These are phyloP conservation scores for Stenolophus ochropezus DNA, from an alignment of 2,888 invertebrate genomes.

Conservation along the genomic window DNA sequence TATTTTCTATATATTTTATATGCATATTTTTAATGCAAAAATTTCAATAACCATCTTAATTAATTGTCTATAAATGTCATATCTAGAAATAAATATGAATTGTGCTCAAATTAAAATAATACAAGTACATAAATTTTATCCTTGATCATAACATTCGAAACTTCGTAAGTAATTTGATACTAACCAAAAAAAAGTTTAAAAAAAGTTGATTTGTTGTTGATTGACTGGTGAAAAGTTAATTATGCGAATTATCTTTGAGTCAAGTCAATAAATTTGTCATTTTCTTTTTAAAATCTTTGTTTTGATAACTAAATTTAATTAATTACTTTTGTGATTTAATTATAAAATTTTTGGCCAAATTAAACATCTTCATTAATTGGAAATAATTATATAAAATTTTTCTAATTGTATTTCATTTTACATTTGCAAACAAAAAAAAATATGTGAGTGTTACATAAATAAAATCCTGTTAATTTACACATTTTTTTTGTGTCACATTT, in stretches of 20 bases:
- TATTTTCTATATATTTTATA: no score
- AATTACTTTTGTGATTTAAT: constrained; percentile 5
- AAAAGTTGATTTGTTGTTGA: not conserved
- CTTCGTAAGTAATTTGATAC: not conserved
- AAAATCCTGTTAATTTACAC: no score
- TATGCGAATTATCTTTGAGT: constrained; percentile 9
- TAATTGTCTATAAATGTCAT: constrained; percentile 52
- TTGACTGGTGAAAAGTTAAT: not conserved
- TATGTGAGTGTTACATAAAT: no score
- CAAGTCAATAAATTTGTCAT: not conserved
- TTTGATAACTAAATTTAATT: constrained; percentile 18
- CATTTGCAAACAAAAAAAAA: not conserved
- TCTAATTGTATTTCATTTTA: not conserved
- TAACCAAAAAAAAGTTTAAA: not conserved
- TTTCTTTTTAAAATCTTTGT: constrained; percentile 19
- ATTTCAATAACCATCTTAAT: constrained; percentile 34
- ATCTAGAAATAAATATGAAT: constrained; percentile 45
- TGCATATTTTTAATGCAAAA: constrained; percentile 8
- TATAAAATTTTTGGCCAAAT: constrained; percentile 19
- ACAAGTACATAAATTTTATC: not conserved
- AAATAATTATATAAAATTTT: not conserved
- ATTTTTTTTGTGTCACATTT: not conserved
- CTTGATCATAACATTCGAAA: constrained; percentile 38
- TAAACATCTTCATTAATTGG: constrained; percentile 6
- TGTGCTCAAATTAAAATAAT: constrained; percentile 8